Percentiles rank a stretch among this genome's conserved stretches.
Evolutionary conservation across 1,140 invertebrate genomes (phyloP).

Genomic region (Helicoverpa armigera): DNA sequence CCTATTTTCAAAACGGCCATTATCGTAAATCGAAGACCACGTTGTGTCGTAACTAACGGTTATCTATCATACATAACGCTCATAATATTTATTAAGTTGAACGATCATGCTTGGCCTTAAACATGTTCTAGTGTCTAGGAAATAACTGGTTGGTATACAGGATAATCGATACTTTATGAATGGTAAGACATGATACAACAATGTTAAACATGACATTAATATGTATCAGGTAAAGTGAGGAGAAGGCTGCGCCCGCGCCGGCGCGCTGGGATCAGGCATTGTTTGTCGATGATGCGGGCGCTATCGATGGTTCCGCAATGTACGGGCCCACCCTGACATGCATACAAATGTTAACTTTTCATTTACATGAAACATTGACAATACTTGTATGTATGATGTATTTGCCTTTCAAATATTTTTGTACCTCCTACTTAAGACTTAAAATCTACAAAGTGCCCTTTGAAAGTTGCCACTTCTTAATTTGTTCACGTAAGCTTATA

Average conservation of each 20-base stretch:
- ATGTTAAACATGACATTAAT: constrained; percentile 71
- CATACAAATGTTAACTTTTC: constrained; percentile 73
- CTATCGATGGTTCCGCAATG: constrained; percentile 66
- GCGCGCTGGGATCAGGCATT: constrained; percentile 67
- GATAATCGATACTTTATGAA: background rate
- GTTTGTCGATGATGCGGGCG: constrained; percentile 75
- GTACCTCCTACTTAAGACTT: too few species aligned
- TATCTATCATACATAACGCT: constrained; percentile 14
- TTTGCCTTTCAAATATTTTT: background rate
- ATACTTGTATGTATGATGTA: background rate
- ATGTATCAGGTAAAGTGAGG: constrained; percentile 73
- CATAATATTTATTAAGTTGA: constrained; percentile 18
- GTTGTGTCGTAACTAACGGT: constrained; percentile 8
- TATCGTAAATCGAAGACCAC: constrained; percentile 13
- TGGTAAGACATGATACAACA: constrained; percentile 48
- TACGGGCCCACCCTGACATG: constrained; percentile 63
- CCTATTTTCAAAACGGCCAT: background rate
- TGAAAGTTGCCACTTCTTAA: background rate
- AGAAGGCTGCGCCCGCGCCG: constrained; percentile 79
- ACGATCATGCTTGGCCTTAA: constrained; percentile 7
- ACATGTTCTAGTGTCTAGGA: background rate
- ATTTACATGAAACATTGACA: constrained; percentile 5
- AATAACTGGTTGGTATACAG: constrained; percentile 1
- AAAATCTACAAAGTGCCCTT: background rate
- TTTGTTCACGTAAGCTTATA: constrained; percentile 15